Base-by-base conservation (phyloP, 2,797 vertebrate species). In the Sebastes taczanowskii region DNA sequence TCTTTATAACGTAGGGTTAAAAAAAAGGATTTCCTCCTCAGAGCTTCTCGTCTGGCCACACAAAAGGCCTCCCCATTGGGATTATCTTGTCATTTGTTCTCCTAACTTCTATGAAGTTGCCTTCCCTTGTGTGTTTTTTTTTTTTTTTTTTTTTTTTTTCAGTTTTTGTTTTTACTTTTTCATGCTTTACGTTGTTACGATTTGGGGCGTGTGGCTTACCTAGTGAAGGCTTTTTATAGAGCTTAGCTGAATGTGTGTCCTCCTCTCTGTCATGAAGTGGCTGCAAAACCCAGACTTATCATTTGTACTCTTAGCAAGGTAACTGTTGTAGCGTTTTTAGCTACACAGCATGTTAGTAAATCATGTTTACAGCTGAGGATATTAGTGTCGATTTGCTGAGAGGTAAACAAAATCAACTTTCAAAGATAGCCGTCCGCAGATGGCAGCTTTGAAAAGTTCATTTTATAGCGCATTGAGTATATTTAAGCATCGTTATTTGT, bases 81-180 rank as follows among this genome's bases (percentile, higher is more conserved):
- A 97, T 93, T 88, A 93, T 95, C 93, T 95, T 80, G 88, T 94
- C 94, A 91, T 89, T 94, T 92, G 91, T 94, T 95, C 91, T 92
- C 94, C 92, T 96, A 94, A 99, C 98, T 99, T 99, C 98, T 99
- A 97, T 99, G 98, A 99, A 99, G 98, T 99, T 99, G 97, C 96
- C 96, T 95, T 94, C 93, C 93, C 93, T 92, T 91, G 88, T 92
- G 90, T 88, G 71, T 63, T 1, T 27, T 27, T 82, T 78, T 81
- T 78, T 82, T 78, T 81, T 78, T 82, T 78, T 81, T 78, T 82
- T 86, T 49, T 49, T 49, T 85, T 20, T 49, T 49, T 85, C 8
- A 52, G 27, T 66, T 71, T 88, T 88, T 35, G 18, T 82, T 82
- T 46, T 86, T 34, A 49, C 74, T 82, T 87, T 86, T 89, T 88